phyloP scores from a whole-genome alignment of 1,140 invertebrate species.

The Zaprionus capensis region DNA sequence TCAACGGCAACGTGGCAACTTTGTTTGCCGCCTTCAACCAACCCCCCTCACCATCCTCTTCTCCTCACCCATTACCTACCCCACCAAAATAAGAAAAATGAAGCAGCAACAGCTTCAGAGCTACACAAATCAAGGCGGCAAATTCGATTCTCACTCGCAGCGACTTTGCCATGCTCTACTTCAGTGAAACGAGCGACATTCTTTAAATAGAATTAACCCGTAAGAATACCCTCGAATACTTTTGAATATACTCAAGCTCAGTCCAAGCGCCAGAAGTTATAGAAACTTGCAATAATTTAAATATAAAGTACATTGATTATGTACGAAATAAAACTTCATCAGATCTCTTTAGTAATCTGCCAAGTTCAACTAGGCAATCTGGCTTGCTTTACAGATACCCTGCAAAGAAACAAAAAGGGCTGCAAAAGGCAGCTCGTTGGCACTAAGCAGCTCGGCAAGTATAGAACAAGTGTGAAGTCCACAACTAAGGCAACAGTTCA shows the following conservation, averaged over 20 bases:
- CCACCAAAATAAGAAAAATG: conserved; percentile 39
- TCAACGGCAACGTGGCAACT: conserved; percentile 72
- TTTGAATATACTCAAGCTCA: no score
- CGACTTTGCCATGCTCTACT: conserved; percentile 24
- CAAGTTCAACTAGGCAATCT: not conserved
- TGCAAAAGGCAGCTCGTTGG: conserved; percentile 13
- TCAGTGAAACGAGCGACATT: not conserved
- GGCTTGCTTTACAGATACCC: not conserved
- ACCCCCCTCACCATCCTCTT: not conserved
- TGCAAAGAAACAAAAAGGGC: not conserved
- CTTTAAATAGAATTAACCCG: no score
- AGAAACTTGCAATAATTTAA: no score
- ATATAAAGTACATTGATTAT: no score
- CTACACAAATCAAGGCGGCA: conserved; percentile 42
- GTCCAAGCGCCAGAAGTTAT: no score
- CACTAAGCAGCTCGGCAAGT: conserved; percentile 31
- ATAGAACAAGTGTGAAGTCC: conserved; percentile 46
- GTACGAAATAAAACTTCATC: not conserved
- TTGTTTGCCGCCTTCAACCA: conserved; percentile 43
- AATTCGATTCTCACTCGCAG: not conserved
- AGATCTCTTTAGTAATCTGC: not conserved
- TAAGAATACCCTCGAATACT: no score
- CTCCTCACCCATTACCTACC: not conserved
- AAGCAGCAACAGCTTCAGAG: conserved; percentile 48
- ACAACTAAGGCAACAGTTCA: conserved; percentile 60